These are phyloP conservation scores for Lontra canadensis DNA, from an alignment of 2,113 vertebrate genomes.

Conservation along the genomic window DNA sequence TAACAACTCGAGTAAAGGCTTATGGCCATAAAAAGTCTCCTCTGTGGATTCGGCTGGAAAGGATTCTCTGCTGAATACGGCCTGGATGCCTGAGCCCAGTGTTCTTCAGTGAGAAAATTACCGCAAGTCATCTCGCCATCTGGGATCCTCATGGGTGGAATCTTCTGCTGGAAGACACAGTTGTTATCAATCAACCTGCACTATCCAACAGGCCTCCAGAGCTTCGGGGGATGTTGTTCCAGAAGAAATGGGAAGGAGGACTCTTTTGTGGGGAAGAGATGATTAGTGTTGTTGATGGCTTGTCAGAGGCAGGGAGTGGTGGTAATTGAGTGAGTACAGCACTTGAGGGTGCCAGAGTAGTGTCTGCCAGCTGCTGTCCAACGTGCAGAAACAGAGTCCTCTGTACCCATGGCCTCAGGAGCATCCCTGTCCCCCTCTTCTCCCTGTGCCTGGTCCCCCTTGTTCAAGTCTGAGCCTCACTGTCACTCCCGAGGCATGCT, in stretches of 20 bases:
- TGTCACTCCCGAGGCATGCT: neutral
- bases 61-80: constrained; percentile 70
- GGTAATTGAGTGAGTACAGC: constrained; percentile 11
- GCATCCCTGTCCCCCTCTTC: too few species aligned
- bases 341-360: rapidly evolving
- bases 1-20: constrained; percentile 45
- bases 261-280: neutral
- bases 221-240: constrained; percentile 34
- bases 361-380: constrained; percentile 47
- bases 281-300: constrained; percentile 55
- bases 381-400: constrained; percentile 21
- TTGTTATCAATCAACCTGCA: constrained; percentile 73
- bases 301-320: constrained; percentile 14
- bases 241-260: constrained; percentile 38
- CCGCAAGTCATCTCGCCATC: constrained; percentile 76
- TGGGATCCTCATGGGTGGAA: constrained; percentile 71
- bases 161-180: constrained; percentile 58
- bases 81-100: constrained; percentile 65
- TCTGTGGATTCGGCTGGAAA: constrained; percentile 64
- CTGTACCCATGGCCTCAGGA: constrained; percentile 57
- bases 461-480: constrained; percentile 39
- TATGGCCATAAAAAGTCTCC: constrained; percentile 2
- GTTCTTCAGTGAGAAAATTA: constrained; percentile 73
- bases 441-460: neutral
- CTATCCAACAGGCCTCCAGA: constrained; percentile 64